Percentiles rank a stretch among this genome's conserved stretches.
phyloP scores from a whole-genome alignment of 2,113 vertebrate species.

The Anoura caudifer region DNA sequence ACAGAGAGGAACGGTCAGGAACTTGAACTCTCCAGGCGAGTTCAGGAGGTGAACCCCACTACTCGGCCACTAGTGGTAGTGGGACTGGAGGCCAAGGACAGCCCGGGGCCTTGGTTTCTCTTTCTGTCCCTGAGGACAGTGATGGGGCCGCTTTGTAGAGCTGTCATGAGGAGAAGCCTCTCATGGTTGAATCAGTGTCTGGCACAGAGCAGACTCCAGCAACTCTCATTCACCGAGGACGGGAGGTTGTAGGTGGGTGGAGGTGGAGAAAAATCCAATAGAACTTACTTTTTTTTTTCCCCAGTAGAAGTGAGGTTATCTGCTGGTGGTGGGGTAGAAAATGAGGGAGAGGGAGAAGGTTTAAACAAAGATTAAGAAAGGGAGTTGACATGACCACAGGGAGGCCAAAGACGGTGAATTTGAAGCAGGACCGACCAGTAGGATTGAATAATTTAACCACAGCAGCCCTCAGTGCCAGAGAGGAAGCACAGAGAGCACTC shows the following conservation, averaged over 20 bases:
- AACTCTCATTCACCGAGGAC: background rate
- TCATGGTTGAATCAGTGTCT: background rate
- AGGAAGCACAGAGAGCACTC: background rate
- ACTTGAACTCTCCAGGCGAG: background rate
- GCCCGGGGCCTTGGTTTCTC: background rate
- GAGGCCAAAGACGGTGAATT: background rate
- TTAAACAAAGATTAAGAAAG: background rate
- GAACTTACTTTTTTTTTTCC: background rate
- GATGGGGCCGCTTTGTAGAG: background rate
- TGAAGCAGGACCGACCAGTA: background rate
- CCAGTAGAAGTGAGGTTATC: background rate
- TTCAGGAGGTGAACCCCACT: background rate
- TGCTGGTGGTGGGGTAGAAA: background rate
- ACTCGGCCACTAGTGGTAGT: background rate
- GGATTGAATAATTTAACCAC: background rate
- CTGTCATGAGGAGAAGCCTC: background rate
- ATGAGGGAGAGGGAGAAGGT: background rate
- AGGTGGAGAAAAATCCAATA: background rate
- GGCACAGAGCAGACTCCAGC: background rate
- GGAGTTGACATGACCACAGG: background rate
- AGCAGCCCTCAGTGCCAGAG: background rate
- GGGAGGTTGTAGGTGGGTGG: background rate
- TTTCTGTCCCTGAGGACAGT: background rate
- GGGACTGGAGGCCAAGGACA: background rate
- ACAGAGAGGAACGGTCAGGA: background rate